A percentile compares a stretch with the other conserved stretches of the same genome.
Conservation (phyloP, 1,140 invertebrate genomes). For the Chrysoperla carnea region DNA sequence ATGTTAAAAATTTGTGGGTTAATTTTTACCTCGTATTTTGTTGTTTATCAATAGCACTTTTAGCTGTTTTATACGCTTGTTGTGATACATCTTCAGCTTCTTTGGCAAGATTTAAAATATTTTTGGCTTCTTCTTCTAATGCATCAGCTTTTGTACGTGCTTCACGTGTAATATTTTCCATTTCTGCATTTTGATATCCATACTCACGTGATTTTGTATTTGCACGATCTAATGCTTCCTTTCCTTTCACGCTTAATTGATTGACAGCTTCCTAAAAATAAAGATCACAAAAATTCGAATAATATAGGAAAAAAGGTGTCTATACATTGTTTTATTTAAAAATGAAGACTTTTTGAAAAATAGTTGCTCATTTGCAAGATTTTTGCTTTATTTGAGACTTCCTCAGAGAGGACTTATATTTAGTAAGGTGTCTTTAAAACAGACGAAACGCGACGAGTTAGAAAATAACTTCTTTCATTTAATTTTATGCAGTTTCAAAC, state of each 20-base stretch:
- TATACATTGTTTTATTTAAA: background rate
- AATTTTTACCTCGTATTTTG: conserved; percentile 46
- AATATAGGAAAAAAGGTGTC: background rate
- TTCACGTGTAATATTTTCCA: conserved; percentile 78
- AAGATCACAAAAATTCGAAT: background rate
- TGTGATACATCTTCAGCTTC: conserved; percentile 68
- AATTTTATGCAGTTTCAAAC: too few relatives aligned
- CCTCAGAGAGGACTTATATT: too few relatives aligned
- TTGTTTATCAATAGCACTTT: conserved; percentile 62
- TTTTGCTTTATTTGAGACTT: too few relatives aligned
- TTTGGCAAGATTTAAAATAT: conserved; percentile 57
- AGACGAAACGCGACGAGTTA: too few relatives aligned
- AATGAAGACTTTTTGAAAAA: too few relatives aligned
- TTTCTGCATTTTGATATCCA: conserved; percentile 77
- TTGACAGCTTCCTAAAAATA: conserved; percentile 42
- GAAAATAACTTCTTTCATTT: too few relatives aligned
- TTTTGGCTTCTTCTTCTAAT: conserved; percentile 56
- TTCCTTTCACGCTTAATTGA: conserved; percentile 64
- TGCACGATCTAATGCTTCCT: conserved; percentile 57
- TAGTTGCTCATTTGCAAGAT: too few relatives aligned
- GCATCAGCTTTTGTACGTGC: conserved; percentile 62
- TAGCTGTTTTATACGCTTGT: conserved; percentile 62
- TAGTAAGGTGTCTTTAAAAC: too few relatives aligned
- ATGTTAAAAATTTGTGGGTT: too few relatives aligned
- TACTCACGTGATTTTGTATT: conserved; percentile 66